These are phyloP conservation scores for Lepetodrilus schrolli DNA, from an alignment of 2,888 invertebrate species.

Conservation along the genomic window DNA sequence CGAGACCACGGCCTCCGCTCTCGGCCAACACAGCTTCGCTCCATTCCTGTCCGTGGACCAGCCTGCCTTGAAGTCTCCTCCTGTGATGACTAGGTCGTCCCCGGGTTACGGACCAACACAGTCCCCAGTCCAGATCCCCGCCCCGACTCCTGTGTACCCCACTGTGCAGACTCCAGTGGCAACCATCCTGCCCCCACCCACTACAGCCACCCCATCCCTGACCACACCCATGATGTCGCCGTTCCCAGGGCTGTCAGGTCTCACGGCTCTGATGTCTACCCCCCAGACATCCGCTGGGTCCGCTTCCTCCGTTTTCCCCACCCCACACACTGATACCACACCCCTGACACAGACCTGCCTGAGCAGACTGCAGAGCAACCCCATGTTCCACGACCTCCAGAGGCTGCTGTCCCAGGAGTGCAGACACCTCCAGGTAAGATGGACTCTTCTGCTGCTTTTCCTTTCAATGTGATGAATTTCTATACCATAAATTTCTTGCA, in stretches of 20 bases:
- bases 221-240: background rate
- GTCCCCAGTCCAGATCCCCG: background rate
- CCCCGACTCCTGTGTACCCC: constrained; percentile 2
- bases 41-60: background rate
- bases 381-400: constrained; percentile 61
- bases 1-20: background rate
- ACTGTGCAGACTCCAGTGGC: background rate
- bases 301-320: constrained; percentile 41
- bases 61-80: background rate
- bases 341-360: constrained; percentile 27
- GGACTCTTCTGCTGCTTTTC: too few relatives aligned
- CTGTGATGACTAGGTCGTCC: too few relatives aligned
- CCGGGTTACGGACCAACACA: background rate
- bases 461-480: too few relatives aligned
- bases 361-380: constrained; percentile 54
- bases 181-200: background rate
- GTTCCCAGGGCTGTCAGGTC: background rate
- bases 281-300: constrained; percentile 25
- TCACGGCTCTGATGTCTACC: background rate
- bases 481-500: too few relatives aligned
- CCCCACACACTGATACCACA: constrained; percentile 40
- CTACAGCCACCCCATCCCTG: background rate
- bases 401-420: constrained; percentile 54
- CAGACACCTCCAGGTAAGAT: constrained; percentile 47
- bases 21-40: background rate